Evolutionary conservation across 2,888 invertebrate species (phyloP).

Genomic region (Galerucella pusilla): DNA sequence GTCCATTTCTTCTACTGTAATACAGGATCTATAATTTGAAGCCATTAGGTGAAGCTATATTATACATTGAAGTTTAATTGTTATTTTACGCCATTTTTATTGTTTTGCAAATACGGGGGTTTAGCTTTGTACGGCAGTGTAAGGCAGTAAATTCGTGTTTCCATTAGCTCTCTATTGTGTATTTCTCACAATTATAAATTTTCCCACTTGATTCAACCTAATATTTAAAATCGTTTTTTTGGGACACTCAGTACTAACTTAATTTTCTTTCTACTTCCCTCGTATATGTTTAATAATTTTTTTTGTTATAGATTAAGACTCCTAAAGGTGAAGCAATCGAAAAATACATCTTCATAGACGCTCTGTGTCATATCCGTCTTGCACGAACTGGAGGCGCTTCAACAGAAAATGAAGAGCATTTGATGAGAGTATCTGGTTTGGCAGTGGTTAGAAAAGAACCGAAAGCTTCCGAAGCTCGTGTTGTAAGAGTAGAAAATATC

Average conservation of each 20-base stretch:
- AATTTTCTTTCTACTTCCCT: too few species aligned
- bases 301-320: constrained; percentile 56
- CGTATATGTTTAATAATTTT: not conserved
- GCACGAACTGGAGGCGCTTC: constrained; percentile 71
- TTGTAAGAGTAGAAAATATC: constrained; percentile 73
- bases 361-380: constrained; percentile 74
- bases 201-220: not conserved
- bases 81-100: too few species aligned
- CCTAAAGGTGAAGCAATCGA: constrained; percentile 67
- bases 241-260: not conserved
- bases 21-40: too few species aligned
- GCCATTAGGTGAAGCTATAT: too few species aligned
- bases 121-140: too few species aligned
- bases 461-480: constrained; percentile 67
- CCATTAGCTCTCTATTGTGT: too few species aligned
- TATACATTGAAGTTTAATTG: too few species aligned
- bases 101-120: too few species aligned
- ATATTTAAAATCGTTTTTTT: too few species aligned
- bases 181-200: not conserved
- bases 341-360: constrained; percentile 76
- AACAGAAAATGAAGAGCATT: constrained; percentile 70
- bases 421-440: constrained; percentile 76
- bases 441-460: constrained; percentile 74
- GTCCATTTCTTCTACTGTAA: too few species aligned
- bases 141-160: too few species aligned